Percentiles rank a stretch among this genome's conserved stretches.
phyloP scores from a whole-genome alignment of 2,113 vertebrate species.

The Austrofundulus limnaeus region DNA sequence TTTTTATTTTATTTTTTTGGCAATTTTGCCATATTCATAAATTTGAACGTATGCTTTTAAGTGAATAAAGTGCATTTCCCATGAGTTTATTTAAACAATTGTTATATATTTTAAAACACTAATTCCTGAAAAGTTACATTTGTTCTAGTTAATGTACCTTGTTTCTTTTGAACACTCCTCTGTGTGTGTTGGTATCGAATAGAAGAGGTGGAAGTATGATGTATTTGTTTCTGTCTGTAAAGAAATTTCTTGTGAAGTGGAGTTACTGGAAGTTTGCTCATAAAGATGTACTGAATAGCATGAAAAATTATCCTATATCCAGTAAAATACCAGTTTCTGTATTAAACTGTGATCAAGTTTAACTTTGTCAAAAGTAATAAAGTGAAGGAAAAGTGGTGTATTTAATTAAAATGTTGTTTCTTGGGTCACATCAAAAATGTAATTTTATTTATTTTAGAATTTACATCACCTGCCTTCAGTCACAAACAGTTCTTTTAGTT shows the following conservation, averaged over 20 bases:
- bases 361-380: background rate
- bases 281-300: conserved; percentile 17
- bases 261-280: conserved; percentile 3
- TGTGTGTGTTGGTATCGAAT: too few relatives aligned
- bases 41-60: too few relatives aligned
- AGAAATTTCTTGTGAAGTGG: background rate
- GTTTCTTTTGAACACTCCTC: background rate
- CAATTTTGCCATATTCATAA: too few relatives aligned
- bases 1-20: too few relatives aligned
- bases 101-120: background rate
- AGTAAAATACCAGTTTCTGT: conserved; percentile 7
- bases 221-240: background rate
- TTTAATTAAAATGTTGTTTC: too few relatives aligned
- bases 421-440: too few relatives aligned
- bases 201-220: background rate
- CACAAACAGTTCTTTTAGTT: too few relatives aligned
- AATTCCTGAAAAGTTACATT: too few relatives aligned
- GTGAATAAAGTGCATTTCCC: too few relatives aligned
- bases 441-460: too few relatives aligned
- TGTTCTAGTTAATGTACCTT: too few relatives aligned
- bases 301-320: background rate
- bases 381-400: background rate
- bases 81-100: background rate
- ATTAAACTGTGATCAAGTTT: background rate
- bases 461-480: too few relatives aligned